phyloP scores from a whole-genome alignment of 2,113 vertebrate species.

The Theristicus caerulescens region DNA sequence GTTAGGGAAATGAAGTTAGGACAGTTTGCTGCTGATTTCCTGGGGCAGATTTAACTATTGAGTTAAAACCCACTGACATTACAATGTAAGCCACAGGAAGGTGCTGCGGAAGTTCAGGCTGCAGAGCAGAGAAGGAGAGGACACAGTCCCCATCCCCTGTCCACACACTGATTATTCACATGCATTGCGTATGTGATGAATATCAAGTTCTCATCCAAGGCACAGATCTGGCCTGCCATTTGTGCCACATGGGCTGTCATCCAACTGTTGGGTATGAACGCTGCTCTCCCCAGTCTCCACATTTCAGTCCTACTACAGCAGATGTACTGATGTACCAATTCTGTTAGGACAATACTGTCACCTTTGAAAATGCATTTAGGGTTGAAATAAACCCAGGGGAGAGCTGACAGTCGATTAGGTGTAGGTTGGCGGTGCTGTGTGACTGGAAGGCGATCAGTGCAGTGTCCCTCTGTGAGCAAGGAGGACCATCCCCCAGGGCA shows the following conservation, averaged over 20 bases:
- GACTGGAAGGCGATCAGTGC: neutral
- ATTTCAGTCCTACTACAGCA: neutral
- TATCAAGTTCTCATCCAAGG: neutral
- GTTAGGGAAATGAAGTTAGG: constrained; percentile 7
- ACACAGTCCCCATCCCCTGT: rapidly evolving
- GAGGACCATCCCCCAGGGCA: neutral
- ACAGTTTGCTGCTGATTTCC: neutral
- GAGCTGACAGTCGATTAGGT: neutral
- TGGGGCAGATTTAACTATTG: neutral
- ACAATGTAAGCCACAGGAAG: neutral
- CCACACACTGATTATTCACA: neutral
- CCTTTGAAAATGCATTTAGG: neutral
- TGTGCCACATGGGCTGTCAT: neutral
- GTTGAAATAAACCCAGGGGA: neutral
- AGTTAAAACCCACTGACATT: neutral
- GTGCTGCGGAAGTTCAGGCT: neutral
- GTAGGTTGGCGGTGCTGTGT: neutral
- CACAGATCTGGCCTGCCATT: neutral
- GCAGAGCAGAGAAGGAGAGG: neutral
- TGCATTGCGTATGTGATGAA: neutral
- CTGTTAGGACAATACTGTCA: neutral
- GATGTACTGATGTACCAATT: neutral
- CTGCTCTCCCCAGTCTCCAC: neutral
- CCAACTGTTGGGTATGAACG: neutral
- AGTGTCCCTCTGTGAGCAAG: neutral